These are phyloP conservation scores for Lanistes nyassanus DNA, from an alignment of 1,140 invertebrate species.

Conservation along the genomic window DNA sequence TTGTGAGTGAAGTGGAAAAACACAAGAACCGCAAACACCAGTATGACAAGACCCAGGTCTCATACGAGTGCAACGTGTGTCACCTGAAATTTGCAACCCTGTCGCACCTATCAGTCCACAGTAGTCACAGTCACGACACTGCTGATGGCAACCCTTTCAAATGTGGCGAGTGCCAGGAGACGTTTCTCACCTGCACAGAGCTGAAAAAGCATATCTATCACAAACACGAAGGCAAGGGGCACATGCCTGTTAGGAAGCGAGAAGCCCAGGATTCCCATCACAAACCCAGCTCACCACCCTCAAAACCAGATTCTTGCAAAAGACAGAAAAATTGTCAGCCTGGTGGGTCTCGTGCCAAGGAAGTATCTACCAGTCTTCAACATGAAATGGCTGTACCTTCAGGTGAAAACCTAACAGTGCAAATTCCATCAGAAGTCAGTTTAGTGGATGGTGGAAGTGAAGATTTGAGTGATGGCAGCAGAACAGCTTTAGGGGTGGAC, in stretches of 20 bases:
- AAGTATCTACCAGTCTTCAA: no score
- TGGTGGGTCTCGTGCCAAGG: no score
- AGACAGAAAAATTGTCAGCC: no score
- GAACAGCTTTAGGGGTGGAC: conserved; percentile 14
- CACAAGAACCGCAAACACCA: conserved; percentile 32
- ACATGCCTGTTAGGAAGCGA: not conserved
- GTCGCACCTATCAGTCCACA: conserved; percentile 31
- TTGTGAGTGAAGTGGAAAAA: conserved; percentile 35
- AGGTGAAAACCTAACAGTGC: no score
- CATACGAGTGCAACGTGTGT: conserved; percentile 33
- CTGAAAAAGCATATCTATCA: conserved; percentile 34
- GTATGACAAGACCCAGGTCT: conserved; percentile 26
- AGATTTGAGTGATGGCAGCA: no score
- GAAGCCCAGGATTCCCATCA: conserved; percentile 7
- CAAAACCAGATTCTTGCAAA: no score
- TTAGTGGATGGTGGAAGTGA: no score
- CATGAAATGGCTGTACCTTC: no score
- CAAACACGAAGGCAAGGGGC: conserved; percentile 19
- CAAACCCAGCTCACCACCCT: no score
- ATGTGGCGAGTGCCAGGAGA: conserved; percentile 22
- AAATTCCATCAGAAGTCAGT: no score
- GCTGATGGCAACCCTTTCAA: conserved; percentile 32
- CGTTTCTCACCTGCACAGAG: conserved; percentile 24
- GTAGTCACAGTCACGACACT: conserved; percentile 25
- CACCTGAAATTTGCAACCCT: conserved; percentile 27